Evolutionary conservation across 2,113 vertebrate genomes (phyloP).

Genomic region (Madoqua kirkii): DNA sequence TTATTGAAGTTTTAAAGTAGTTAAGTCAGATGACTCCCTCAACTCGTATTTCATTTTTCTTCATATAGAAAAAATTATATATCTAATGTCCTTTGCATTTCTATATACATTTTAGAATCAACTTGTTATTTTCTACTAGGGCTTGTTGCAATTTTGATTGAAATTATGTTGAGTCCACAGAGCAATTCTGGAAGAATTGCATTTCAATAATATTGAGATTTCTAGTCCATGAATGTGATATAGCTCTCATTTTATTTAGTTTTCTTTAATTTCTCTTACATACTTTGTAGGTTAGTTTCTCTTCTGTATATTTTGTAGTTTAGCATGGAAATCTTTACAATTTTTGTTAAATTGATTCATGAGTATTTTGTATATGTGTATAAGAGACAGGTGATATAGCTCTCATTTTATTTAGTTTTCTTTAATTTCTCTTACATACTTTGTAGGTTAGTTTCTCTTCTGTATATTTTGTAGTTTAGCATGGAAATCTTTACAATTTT

Average conservation of each 20-base stretch:
- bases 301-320: neutral
- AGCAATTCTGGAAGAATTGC: neutral
- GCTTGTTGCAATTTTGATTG: neutral
- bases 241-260: neutral
- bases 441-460: neutral
- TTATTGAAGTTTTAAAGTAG: neutral
- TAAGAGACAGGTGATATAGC: no score
- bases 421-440: neutral
- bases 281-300: neutral
- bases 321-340: neutral
- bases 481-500: neutral
- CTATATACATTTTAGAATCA: neutral
- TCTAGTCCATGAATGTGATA: neutral
- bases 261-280: neutral
- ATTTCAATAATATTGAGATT: neutral
- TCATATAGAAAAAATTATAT: neutral
- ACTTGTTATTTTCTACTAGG: neutral
- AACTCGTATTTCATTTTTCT: neutral
- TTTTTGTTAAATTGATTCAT: conserved; percentile 10
- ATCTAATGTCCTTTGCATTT: neutral
- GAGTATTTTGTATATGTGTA: neutral
- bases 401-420: neutral
- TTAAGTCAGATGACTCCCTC: neutral
- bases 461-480: neutral
- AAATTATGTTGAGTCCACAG: neutral